Evolutionary conservation across 2,797 vertebrate species (phyloP), one percentile per base, ranked within the genome.

Genomic region (Tokudaia muenninki): DNA sequence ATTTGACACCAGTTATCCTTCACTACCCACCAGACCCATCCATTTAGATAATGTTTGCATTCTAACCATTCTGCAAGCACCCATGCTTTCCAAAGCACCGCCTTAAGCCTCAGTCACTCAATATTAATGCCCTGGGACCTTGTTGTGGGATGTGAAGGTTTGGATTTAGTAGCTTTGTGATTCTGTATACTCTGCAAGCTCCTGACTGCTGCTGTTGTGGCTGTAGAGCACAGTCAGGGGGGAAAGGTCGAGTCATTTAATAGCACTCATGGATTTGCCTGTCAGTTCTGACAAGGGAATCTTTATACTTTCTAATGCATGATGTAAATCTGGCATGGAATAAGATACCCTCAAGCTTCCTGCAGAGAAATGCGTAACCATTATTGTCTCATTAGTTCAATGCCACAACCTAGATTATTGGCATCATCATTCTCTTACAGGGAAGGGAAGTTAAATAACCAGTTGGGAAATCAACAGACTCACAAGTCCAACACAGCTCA

Each of bases 271-370:
- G 75, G 50, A n/a, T 92, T 92, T 83, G 19, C 26, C 78, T 81
- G 22, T 78, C 47, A 81, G 29, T 61, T 78, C 75, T 81, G 74
- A 41, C 41, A 24, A 94, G 44, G 59, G 21, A 22, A 75, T 61
- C 87, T 81, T 81, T 17, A 87, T 21, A 11, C 52, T 79, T 94
- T 37, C 37, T 79, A 6, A 52, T 70, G 1, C 3, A 8, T 90
- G 59, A 65, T 81, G 21, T n/a, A 83, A 90, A 6, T 59, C 52
- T 95, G 72, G 31, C 34, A 47, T 6, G 57, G 59, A 94, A 89
- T 86, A 90, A 50, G 41, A 95, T 57, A 70, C 3, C 86, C 26
- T 34, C 82, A 92, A 93, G 52, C 50, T 74, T 93, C 37, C 94
- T 52, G 50, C 77, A 84, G 91, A 65, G 41, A 11, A 80, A 57